Evolutionary conservation across 2,797 vertebrate genomes (phyloP), one percentile per base, ranked within the genome.

Genomic region (Chanos chanos): DNA sequence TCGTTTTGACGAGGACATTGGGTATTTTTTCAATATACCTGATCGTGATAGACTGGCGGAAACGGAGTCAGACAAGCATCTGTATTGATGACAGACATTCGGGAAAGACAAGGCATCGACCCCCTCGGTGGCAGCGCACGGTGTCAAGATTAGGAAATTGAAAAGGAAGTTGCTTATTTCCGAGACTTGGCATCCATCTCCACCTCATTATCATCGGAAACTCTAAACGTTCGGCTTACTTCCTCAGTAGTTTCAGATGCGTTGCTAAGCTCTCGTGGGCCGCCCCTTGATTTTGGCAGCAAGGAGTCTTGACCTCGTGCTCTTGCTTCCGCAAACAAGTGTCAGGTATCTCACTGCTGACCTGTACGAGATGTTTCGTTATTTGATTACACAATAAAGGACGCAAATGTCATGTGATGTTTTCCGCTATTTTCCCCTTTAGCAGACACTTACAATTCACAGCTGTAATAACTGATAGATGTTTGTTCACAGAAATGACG

Each of bases 201-300:
- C 87, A 89, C 85, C 82, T 88, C 70, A 77, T 84, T 71, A 83
- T 86, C 80, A 81, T 57, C 76, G 77, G 79, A 76, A 85, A 82
- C 68, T 64, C 19, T 67, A 72, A 73, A 73, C 80, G 71, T 76
- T 73, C 77, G 66, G 39, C 49, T 24, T 18, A 41, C 22, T 30
- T 28, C 33, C 47, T 61, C 33, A 44, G 15, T 52, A 39, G 28
- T 69, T 60, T 54, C 33, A 54, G 10, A 51, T 36, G 31, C 1
- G 15, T 34, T 12, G 37, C 43, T 45, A 31, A 60, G 44, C 49
- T 56, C n/a, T 21, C 31, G 56, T 44, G 13, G 15, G 31, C 52
- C 25, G 33, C 39, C 78, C 79, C n/a, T n/a, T n/a, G n/a, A n/a
- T n/a, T n/a, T n/a, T n/a, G n/a, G n/a, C n/a, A 53, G 49, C 58